Evolutionary conservation across 35 echinoderm and acorn worm species (phyloP).

Genomic region (Nesometra sesokonis): DNA sequence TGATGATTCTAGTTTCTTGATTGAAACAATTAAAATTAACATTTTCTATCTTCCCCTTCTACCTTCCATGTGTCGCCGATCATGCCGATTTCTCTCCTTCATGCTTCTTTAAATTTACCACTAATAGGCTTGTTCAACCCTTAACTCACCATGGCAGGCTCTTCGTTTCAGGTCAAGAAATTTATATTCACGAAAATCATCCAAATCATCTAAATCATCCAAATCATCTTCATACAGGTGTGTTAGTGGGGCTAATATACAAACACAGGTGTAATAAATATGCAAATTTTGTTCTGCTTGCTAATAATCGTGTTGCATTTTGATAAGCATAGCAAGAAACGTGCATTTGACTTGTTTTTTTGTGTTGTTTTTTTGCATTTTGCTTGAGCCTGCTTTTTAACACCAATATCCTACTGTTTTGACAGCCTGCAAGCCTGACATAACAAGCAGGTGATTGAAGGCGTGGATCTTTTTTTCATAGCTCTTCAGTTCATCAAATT

Average conservation of each 20-base stretch:
- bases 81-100: no score
- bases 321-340: neutral
- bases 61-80: no score
- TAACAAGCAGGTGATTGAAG: neutral
- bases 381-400: neutral
- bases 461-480: neutral
- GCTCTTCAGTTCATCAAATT: neutral
- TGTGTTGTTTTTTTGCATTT: no score
- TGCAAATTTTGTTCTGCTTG: neutral
- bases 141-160: neutral
- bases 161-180: neutral
- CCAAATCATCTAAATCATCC: neutral
- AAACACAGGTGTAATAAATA: neutral
- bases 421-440: neutral
- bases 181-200: neutral
- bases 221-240: neutral
- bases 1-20: no score
- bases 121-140: neutral
- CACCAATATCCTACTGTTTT: neutral
- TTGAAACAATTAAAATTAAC: no score
- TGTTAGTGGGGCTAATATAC: neutral
- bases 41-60: no score
- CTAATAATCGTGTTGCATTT: neutral
- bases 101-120: no score
- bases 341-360: neutral